Evolutionary conservation across 1,140 invertebrate genomes (phyloP), one percentile per base, ranked within the genome.

Genomic region (Geopemphigus sp.): DNA sequence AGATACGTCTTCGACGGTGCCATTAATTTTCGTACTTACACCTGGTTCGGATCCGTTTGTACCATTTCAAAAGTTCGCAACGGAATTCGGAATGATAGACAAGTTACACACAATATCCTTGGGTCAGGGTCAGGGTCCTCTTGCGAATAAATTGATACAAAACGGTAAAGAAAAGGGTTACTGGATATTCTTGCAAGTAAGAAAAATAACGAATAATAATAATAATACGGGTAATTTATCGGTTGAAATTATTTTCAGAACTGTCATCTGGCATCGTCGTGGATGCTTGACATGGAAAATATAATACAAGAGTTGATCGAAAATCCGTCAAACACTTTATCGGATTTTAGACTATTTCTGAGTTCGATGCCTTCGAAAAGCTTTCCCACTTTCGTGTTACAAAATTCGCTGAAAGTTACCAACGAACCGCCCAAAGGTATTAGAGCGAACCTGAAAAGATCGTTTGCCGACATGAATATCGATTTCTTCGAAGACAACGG

Each of bases 331-430:
- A 86, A 87, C 26, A 89, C 92, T 15, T 47, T 56, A 14, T 81
- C 86, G 15, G 88, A 91, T 1, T 98, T 96, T 85, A 88, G 95
- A 45, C 86, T 98, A 0, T 97, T 89, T 86, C 85, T 97, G 39
- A 97, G 95, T 80, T 96, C 94, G 8, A 96, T 92, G 94, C 95
- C 89, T 81, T 92, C 87, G 26, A 89, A 85, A n/a, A 86, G 88
- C n/a, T 98, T 98, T 85, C 95, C 95, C 0, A 93, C 96, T 0
- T 93, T 93, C 0, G 91, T 97, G 1, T 87, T 97, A 10, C 94
- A 97, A 85, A 96, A 96, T 84, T 93, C 94, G 54, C 92, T 97
- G 0, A 97, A 97, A 87, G 94, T 97, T 61, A 97, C 94, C 0
- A 96, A 95, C 84, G 95, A 97, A 84, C 93, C 95, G 0, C 95